phyloP scores from a whole-genome alignment of 2,888 invertebrate species.

The Diploptera punctata region DNA sequence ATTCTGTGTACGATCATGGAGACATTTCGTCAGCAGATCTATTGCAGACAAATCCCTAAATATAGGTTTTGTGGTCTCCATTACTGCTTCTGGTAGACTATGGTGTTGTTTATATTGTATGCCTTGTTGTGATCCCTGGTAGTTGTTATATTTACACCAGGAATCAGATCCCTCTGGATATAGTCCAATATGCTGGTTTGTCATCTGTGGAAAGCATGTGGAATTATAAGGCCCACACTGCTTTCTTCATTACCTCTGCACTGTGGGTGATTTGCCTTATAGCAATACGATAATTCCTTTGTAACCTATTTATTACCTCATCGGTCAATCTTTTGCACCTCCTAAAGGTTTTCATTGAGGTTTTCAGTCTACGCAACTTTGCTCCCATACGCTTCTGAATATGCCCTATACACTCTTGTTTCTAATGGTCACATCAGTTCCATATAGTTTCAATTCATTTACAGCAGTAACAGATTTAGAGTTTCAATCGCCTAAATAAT shows the following conservation, averaged over 20 bases:
- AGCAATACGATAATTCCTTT: neutral
- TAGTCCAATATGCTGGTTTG: neutral
- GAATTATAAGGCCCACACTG: conserved; percentile 12
- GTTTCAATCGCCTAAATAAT: neutral
- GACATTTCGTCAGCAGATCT: conserved; percentile 7
- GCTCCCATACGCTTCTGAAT: neutral
- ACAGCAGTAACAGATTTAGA: neutral
- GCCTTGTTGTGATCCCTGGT: neutral
- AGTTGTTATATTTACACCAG: conserved; percentile 12
- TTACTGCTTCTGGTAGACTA: conserved; percentile 7
- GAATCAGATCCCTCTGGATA: neutral
- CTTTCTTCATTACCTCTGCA: neutral
- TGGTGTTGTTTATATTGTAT: neutral
- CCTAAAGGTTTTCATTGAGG: neutral
- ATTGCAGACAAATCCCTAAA: neutral
- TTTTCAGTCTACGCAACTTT: neutral
- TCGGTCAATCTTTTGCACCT: neutral
- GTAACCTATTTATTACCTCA: neutral
- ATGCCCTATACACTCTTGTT: neutral
- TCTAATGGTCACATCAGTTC: neutral
- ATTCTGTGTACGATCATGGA: neutral
- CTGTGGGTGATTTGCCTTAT: conserved; percentile 1
- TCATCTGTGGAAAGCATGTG: neutral
- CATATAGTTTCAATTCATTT: neutral
- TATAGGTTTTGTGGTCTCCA: conserved; percentile 3